A percentile compares a stretch with the other conserved stretches of the same genome.
Conservation (phyloP, 2,888 invertebrate species). For the Lagria hirta region DNA sequence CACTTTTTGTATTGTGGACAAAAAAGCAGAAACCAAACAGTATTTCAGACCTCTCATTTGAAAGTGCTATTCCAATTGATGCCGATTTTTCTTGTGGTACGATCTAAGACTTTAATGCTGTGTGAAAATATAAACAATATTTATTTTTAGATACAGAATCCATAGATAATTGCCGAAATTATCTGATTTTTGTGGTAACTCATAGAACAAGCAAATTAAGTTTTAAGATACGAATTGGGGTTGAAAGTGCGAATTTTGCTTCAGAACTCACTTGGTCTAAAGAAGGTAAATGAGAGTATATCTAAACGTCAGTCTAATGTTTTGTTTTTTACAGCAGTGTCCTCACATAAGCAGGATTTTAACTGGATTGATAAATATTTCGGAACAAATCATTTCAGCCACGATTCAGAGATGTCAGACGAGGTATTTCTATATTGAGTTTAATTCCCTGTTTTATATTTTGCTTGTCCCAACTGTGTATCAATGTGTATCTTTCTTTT, state of each 20-base stretch:
- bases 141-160: conserved; percentile 55
- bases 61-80: conserved; percentile 79
- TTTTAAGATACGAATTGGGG: conserved; percentile 60
- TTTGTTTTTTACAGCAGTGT: conserved; percentile 44
- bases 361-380: conserved; percentile 64
- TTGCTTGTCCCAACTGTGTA: no score
- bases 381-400: conserved; percentile 36
- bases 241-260: conserved; percentile 70
- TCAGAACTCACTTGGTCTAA: conserved; percentile 73
- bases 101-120: conserved; percentile 16
- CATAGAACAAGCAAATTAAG: conserved; percentile 57
- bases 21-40: conserved; percentile 68
- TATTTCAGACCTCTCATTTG: conserved; percentile 76
- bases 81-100: conserved; percentile 72
- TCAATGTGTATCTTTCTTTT: no score
- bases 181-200: conserved; percentile 59
- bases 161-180: conserved; percentile 54
- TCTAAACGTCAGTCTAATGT: conserved; percentile 5
- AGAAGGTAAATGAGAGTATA: conserved; percentile 57
- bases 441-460: no score
- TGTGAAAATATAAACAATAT: conserved; percentile 2
- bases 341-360: conserved; percentile 51
- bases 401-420: conserved; percentile 46
- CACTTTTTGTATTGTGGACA: conserved; percentile 60
- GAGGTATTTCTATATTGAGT: conserved; percentile 36